Base-by-base conservation (phyloP, 2,113 vertebrate genomes). In the Planiliza haematocheilus region DNA sequence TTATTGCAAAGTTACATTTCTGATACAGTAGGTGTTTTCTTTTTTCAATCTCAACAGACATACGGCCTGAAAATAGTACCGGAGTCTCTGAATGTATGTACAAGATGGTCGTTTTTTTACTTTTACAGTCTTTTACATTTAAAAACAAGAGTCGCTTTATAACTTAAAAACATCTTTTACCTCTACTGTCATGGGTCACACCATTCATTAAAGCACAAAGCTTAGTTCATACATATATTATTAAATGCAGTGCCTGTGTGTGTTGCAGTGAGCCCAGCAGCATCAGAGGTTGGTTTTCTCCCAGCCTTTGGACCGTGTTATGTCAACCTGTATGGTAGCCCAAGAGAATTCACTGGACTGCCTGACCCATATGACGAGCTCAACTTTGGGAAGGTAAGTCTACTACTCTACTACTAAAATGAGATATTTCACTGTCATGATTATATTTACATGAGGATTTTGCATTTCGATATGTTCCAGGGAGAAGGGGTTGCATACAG, bases 221-320 rank as follows among this genome's bases (percentile, higher is more conserved):
- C 24, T 30, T 30, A 5, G 24, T 30, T 30, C n/a, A n/a, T n/a
- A n/a, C n/a, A n/a, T 49, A 5, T 16, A 11, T 11, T 60, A 64
- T 52, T 43, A 12, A 74, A 41, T 9, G 12, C 1, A 10, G 37
- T 56, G 20, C 52, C 11, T 60, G 20, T 70, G 20, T 70, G 21
- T 72, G 51, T 87, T 50, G 72, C 86, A 97, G 94, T 51, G 78
- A 95, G 87, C 73, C 90, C 90, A 1, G 94, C 93, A 70, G 94
- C 94, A 64, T 93, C 94, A 11, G 95, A 96, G 69, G 85, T 95
- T 63, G 98, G 98, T 14, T 99, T 99, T 84, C 93, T 99, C 55
- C 98, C 98, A 68, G 96, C 95, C 0, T 99, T 99, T 94, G 98
- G 98, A 1, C 98, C 97, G 38, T 97, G 96, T 86, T 99, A 97